phyloP scores from a whole-genome alignment of 2,888 invertebrate species.

The Synergus gifuensis region DNA sequence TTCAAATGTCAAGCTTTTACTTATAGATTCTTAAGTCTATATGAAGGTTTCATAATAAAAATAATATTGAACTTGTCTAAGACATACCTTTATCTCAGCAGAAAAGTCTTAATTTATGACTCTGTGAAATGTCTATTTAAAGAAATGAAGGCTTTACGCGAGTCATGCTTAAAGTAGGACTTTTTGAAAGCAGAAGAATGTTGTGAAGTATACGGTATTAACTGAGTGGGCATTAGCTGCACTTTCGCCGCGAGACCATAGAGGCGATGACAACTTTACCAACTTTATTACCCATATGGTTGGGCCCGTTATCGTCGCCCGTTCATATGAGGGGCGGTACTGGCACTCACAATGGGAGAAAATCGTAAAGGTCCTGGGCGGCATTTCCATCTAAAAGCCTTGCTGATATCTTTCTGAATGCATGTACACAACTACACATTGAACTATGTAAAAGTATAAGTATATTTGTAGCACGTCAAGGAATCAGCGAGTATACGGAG shows the following conservation, averaged over 20 bases:
- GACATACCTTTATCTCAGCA: not conserved
- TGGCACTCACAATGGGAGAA: conserved; percentile 52
- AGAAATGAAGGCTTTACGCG: conserved; percentile 16
- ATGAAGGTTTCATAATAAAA: not conserved
- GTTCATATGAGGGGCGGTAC: conserved; percentile 18
- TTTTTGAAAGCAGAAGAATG: conserved; percentile 33
- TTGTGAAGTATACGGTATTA: conserved; percentile 31
- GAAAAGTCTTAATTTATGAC: conserved; percentile 11
- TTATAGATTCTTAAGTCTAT: not conserved
- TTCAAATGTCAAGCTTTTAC: not conserved
- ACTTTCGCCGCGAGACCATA: conserved; percentile 41
- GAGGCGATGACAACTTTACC: conserved; percentile 57
- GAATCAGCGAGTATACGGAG: conserved; percentile 29
- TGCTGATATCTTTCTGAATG: conserved; percentile 26
- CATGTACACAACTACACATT: not conserved
- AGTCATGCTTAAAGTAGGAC: conserved; percentile 7
- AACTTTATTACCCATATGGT: conserved; percentile 59
- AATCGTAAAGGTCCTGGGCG: conserved; percentile 60
- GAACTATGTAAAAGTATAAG: not conserved
- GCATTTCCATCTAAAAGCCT: conserved; percentile 39
- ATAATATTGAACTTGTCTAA: conserved; percentile 6
- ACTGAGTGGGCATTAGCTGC: conserved; percentile 37
- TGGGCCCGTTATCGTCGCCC: conserved; percentile 59
- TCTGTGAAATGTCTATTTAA: conserved; percentile 23
- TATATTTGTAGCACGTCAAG: not conserved